These are phyloP conservation scores for Pristionchus exspectatus DNA, from an alignment of 2,888 invertebrate genomes.

Conservation along the genomic window DNA sequence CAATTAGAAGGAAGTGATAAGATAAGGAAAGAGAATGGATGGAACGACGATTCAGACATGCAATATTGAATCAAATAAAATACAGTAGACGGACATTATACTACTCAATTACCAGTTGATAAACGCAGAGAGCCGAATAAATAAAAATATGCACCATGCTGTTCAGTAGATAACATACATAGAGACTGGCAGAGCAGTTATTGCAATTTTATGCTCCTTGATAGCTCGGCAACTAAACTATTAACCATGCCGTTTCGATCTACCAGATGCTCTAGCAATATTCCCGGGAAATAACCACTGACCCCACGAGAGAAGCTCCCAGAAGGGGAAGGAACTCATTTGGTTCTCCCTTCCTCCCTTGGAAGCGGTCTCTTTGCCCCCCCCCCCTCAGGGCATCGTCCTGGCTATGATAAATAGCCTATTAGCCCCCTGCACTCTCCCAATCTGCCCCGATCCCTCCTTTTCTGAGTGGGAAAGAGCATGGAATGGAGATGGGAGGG, in stretches of 20 bases:
- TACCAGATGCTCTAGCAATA: not conserved
- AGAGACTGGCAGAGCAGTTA: too few species aligned
- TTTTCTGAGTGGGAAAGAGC: not conserved
- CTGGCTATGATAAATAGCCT: constrained; percentile 35
- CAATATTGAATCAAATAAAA: too few species aligned
- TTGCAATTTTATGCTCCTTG: too few species aligned
- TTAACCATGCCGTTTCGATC: not conserved
- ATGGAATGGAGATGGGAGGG: not conserved
- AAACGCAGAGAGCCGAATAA: too few species aligned
- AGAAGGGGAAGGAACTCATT: constrained; percentile 19
- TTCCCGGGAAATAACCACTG: not conserved
- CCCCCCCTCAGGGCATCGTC: not conserved
- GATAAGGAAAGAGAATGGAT: not conserved
- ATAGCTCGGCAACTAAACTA: too few species aligned
- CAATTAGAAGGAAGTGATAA: not conserved
- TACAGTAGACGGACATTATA: too few species aligned
- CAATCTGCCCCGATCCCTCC: not conserved
- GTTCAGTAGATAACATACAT: too few species aligned
- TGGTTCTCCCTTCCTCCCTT: not conserved
- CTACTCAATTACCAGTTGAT: too few species aligned
- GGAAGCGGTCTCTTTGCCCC: not conserved
- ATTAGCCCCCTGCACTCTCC: not conserved
- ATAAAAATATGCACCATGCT: too few species aligned
- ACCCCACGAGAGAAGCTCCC: not conserved
- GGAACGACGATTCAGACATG: not conserved